These are phyloP conservation scores for Ephestia elutella DNA, from an alignment of 1,140 invertebrate genomes.

Conservation along the genomic window DNA sequence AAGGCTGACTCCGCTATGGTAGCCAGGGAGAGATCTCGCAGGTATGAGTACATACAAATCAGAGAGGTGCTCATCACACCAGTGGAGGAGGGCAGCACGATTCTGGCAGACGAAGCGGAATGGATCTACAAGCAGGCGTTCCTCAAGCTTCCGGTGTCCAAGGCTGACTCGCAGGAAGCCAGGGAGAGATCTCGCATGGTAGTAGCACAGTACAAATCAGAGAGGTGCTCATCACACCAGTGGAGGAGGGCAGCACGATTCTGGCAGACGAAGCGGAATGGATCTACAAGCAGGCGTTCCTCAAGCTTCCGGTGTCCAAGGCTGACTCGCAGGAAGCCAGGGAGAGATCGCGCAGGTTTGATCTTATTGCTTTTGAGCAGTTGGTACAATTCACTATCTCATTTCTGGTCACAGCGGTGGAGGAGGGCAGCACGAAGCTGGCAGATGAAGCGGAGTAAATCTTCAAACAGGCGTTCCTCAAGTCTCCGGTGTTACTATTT, in stretches of 20 bases:
- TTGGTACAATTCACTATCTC: too few relatives aligned
- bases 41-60: slow-evolving; percentile 90
- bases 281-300: slow-evolving; percentile 97
- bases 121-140: slow-evolving; percentile 99
- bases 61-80: slow-evolving; percentile 89
- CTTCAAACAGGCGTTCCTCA: slow-evolving; percentile 93
- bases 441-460: slow-evolving; percentile 98
- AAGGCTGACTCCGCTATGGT: slow-evolving; percentile 67
- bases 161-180: slow-evolving; percentile 69
- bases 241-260: slow-evolving; percentile 89
- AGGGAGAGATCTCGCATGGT: slow-evolving; percentile 66
- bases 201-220: slow-evolving; percentile 94
- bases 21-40: slow-evolving; percentile 68
- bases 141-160: slow-evolving; percentile 85
- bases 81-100: slow-evolving; percentile 87
- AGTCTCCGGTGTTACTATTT: slow-evolving; percentile 86
- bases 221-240: slow-evolving; percentile 87
- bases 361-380: too few relatives aligned
- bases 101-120: slow-evolving; percentile 95
- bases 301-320: slow-evolving; percentile 84
- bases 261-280: slow-evolving; percentile 96
- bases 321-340: slow-evolving; percentile 71
- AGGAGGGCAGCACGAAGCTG: slow-evolving; percentile 89
- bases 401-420: too few relatives aligned
- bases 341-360: slow-evolving; percentile 59